These are phyloP conservation scores for Neosilurus mollespiculum DNA, from an alignment of 2,797 vertebrate species.

Conservation along the genomic window DNA sequence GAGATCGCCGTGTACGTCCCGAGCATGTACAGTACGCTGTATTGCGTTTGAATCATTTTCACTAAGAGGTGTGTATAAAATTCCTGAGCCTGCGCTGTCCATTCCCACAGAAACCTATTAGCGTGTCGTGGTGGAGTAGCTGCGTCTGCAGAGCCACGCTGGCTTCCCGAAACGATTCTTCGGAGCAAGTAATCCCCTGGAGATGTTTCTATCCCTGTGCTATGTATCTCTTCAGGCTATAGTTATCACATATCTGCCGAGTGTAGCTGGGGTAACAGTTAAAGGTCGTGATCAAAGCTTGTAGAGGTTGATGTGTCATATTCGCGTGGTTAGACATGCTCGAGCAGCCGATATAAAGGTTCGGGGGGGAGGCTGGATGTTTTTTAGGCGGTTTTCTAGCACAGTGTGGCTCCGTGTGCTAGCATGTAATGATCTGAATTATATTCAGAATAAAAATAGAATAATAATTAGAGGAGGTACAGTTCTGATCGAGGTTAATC, in stretches of 20 bases:
- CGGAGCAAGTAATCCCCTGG: slow-evolving; percentile 6
- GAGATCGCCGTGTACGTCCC: background rate
- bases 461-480: background rate
- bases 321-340: background rate
- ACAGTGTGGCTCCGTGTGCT: too few species aligned
- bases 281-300: slow-evolving; percentile 2
- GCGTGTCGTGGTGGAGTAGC: background rate
- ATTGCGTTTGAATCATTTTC: slow-evolving; percentile 1
- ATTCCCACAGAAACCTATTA: slow-evolving; percentile 20
- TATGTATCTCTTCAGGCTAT: background rate
- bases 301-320: background rate
- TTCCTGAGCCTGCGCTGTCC: background rate
- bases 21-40: background rate
- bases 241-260: background rate
- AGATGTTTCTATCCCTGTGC: background rate
- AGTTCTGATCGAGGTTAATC: background rate
- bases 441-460: background rate
- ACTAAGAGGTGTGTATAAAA: slow-evolving; percentile 4
- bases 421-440: background rate
- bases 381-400: background rate
- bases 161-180: background rate
- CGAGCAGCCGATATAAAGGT: background rate
- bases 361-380: background rate
- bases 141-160: background rate
- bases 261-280: background rate